Evolutionary conservation across 2,113 vertebrate species (phyloP).

Genomic region (Sigmodon hispidus): DNA sequence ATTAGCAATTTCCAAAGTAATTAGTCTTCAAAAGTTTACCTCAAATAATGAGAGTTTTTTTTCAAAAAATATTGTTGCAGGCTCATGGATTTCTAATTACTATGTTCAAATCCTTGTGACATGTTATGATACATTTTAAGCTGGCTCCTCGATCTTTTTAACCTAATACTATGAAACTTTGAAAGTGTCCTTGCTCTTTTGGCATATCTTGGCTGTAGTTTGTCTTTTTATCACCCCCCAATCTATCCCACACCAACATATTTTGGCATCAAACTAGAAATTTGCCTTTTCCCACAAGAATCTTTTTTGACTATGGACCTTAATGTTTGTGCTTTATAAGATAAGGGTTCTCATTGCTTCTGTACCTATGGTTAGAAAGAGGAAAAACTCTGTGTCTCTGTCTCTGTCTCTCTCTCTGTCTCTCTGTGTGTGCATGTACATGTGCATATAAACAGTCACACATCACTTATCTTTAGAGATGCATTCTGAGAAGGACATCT

Average conservation of each 20-base stretch:
- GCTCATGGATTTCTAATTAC: background rate
- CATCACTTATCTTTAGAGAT: too few species aligned
- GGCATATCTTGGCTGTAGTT: background rate
- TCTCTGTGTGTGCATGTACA: background rate
- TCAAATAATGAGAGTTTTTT: background rate
- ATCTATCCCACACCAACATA: too few species aligned
- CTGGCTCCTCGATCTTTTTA: background rate
- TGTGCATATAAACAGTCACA: background rate
- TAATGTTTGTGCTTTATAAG: background rate
- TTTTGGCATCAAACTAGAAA: background rate
- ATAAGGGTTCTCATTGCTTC: background rate
- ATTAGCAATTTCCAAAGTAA: constrained; percentile 27
- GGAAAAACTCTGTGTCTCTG: background rate
- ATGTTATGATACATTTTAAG: background rate
- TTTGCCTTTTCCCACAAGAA: background rate
- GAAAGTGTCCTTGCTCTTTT: background rate
- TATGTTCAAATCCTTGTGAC: constrained; percentile 20
- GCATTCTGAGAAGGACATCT: background rate
- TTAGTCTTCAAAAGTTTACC: background rate
- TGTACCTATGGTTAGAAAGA: background rate
- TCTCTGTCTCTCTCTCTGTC: background rate
- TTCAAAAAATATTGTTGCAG: background rate
- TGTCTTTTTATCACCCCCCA: background rate
- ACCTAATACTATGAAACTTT: background rate
- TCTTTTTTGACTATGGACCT: background rate